These are phyloP conservation scores for Myodes glareolus DNA, from an alignment of 2,113 vertebrate species.

Conservation along the genomic window DNA sequence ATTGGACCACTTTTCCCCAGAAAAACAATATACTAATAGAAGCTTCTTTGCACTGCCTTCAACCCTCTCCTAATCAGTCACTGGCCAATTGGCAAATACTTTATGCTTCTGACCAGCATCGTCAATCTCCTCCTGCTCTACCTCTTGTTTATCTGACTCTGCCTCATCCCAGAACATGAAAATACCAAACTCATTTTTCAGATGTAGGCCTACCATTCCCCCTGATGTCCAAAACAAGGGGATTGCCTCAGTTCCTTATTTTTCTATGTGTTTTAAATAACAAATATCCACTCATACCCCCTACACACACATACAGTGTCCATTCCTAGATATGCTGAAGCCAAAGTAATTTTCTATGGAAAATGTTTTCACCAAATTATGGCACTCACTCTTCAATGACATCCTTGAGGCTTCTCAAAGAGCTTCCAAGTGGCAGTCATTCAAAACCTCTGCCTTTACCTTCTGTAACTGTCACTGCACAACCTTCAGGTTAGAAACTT, in stretches of 20 bases:
- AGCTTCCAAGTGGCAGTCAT: background rate
- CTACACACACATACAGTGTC: background rate
- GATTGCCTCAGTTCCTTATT: background rate
- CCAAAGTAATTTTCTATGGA: background rate
- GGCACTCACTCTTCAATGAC: background rate
- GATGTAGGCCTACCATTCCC: background rate
- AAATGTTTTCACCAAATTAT: background rate
- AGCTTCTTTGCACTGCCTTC: background rate
- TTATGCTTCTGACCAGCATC: background rate
- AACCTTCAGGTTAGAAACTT: background rate
- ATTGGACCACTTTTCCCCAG: background rate
- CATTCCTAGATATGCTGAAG: background rate
- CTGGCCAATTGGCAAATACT: background rate
- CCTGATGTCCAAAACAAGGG: background rate
- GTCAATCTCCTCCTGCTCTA: background rate
- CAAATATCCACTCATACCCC: background rate
- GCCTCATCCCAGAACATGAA: background rate
- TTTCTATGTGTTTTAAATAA: background rate
- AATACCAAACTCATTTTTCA: background rate
- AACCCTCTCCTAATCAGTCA: background rate
- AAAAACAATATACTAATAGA: background rate
- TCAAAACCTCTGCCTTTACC: background rate
- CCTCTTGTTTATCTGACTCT: background rate
- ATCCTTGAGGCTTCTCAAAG: background rate
- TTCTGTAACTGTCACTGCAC: background rate